These are phyloP conservation scores for Dysmachus trigonus DNA, from an alignment of 2,888 invertebrate genomes.

Conservation along the genomic window DNA sequence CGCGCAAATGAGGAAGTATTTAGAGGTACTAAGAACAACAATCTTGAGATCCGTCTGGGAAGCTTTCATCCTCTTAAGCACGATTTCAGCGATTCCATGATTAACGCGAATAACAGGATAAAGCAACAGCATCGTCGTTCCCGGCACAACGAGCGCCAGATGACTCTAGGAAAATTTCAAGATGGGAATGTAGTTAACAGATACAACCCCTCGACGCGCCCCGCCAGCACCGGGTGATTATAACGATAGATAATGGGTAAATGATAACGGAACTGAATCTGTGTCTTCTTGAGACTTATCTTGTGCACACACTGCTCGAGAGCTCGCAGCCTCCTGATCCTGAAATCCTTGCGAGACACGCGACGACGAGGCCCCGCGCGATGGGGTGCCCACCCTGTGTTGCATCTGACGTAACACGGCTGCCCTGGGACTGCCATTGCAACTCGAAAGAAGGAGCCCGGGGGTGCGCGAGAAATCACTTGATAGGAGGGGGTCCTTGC, in stretches of 20 bases:
- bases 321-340: background rate
- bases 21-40: conserved; percentile 32
- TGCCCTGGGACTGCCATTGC: background rate
- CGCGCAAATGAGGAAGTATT: conserved; percentile 27
- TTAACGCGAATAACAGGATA: conserved; percentile 36
- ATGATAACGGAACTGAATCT: conserved; percentile 30
- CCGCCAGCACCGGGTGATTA: conserved; percentile 8
- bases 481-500: background rate
- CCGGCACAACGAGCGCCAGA: conserved; percentile 15
- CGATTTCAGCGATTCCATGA: conserved; percentile 42
- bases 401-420: background rate
- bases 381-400: background rate
- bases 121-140: conserved; percentile 15
- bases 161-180: conserved; percentile 32
- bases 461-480: background rate
- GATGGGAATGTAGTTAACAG: background rate
- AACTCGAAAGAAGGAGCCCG: background rate
- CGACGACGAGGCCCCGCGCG: background rate
- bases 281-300: conserved; percentile 19
- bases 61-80: conserved; percentile 43
- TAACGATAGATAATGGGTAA: conserved; percentile 34
- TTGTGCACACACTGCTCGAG: conserved; percentile 2
- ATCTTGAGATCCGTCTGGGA: conserved; percentile 30
- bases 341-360: background rate
- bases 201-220: background rate